Evolutionary conservation across 2,888 invertebrate genomes (phyloP), one percentile per base, ranked within the genome.

Genomic region (Cloeon dipterum): DNA sequence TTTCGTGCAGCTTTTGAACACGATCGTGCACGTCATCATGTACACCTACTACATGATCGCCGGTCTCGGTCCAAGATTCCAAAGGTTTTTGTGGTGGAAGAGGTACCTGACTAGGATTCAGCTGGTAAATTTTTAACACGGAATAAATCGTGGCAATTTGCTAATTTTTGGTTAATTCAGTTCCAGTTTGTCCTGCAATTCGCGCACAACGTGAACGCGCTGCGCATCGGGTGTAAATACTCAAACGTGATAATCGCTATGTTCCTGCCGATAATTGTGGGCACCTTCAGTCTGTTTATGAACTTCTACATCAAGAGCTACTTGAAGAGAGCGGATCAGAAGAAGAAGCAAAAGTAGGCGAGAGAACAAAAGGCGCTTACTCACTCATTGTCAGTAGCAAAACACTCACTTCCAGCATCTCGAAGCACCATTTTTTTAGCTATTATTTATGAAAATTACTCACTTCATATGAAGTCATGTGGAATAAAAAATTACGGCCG

Each of bases 231-330:
- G 5, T 45, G 45, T 26, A 13, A 33, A 4, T 36, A 39, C 20
- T 40, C 42, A 4, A 42, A 39, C 11, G 11, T 34, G 3, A 23
- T 40, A 2, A 34, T 35, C 17, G 14, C 35, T 8, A 23, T 45
- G 13, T 40, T 38, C 23, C 20, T 41, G 18, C 32, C 40, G 2
- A 41, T 42, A 29, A 32, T 41, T 29, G 25, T 37, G 10, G 37
- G 20, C 11, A 41, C 41, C 17, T 36, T 45, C n/a, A 26, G 14
- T 11, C 33, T 45, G 13, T 45, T 45, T 36, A 25, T 18, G 7
- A 37, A 43, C 26, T 44, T 44, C 38, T 44, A 43, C 36, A 38
- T 38, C n/a, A 40, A 39, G 14, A 38, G 38, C 8, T 44, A 44
- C 33, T 29, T 5, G 5, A 7, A 29, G 14, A n/a, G 16, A 7